These are phyloP conservation scores for Ridgeia piscesae DNA, from an alignment of 1,140 invertebrate species.

Conservation along the genomic window DNA sequence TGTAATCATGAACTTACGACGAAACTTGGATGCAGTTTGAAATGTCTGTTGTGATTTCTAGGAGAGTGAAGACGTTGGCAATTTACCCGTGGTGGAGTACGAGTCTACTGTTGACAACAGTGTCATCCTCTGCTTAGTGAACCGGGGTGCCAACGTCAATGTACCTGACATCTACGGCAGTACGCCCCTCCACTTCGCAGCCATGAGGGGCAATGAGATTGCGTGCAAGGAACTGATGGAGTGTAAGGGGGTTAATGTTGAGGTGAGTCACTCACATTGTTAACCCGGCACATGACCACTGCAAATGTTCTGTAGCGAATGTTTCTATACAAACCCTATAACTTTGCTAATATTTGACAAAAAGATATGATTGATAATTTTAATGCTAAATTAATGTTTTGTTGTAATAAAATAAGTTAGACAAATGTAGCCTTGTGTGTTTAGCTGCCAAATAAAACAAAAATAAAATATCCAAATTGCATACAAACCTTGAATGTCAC, in stretches of 20 bases:
- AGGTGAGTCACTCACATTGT: conserved; percentile 36
- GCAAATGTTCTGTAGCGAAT: too few species aligned
- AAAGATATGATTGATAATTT: too few species aligned
- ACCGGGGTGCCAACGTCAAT: conserved; percentile 57
- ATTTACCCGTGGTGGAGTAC: neutral
- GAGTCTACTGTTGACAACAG: conserved; percentile 32
- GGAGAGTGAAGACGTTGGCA: conserved; percentile 19
- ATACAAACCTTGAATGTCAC: too few species aligned
- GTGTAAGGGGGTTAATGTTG: conserved; percentile 41
- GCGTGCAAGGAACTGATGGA: conserved; percentile 54
- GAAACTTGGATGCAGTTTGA: neutral
- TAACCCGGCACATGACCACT: too few species aligned
- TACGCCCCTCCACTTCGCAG: conserved; percentile 60
- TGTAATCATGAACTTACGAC: too few species aligned
- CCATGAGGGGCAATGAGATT: conserved; percentile 59
- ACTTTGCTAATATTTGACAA: too few species aligned
- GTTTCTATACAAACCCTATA: too few species aligned
- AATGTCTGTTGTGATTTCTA: neutral
- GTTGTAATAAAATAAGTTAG: too few species aligned
- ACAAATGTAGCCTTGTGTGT: too few species aligned
- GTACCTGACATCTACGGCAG: conserved; percentile 55
- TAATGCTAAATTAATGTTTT: too few species aligned
- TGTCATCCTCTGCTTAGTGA: conserved; percentile 54
- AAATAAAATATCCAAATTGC: too few species aligned
- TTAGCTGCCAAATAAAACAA: too few species aligned